Conservation (phyloP, 2,888 invertebrate species). For the Volucella inflata region DNA sequence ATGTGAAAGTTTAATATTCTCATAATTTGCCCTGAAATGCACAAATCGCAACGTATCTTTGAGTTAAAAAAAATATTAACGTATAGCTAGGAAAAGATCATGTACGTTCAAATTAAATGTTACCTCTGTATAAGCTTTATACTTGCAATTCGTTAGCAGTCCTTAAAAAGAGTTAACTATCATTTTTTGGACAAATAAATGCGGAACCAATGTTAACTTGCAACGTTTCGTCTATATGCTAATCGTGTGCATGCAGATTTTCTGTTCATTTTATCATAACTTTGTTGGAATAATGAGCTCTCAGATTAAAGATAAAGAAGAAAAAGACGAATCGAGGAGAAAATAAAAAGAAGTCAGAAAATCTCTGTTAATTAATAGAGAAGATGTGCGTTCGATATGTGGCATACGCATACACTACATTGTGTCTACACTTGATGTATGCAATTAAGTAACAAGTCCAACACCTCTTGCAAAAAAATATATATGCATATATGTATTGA, state of each 20-base stretch:
- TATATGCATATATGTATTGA: not conserved
- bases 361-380: conserved; percentile 68
- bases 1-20: too few species aligned
- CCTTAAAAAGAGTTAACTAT: not conserved
- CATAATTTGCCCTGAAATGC: too few species aligned
- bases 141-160: too few species aligned
- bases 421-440: not conserved
- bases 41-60: too few species aligned
- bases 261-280: conserved; percentile 34
- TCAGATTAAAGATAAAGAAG: conserved; percentile 21
- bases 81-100: too few species aligned
- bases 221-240: conserved; percentile 46
- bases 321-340: conserved; percentile 23
- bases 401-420: not conserved
- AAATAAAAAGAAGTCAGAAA: conserved; percentile 30
- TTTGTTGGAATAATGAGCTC: conserved; percentile 30
- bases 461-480: conserved; percentile 7
- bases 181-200: too few species aligned
- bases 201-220: conserved; percentile 38
- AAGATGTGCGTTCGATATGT: conserved; percentile 57
- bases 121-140: too few species aligned
- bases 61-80: too few species aligned
- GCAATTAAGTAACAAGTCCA: conserved; percentile 53
- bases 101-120: too few species aligned
- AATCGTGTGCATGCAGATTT: not conserved